phyloP scores from a whole-genome alignment of 2,888 invertebrate species.

The Drosophila emarginata region DNA sequence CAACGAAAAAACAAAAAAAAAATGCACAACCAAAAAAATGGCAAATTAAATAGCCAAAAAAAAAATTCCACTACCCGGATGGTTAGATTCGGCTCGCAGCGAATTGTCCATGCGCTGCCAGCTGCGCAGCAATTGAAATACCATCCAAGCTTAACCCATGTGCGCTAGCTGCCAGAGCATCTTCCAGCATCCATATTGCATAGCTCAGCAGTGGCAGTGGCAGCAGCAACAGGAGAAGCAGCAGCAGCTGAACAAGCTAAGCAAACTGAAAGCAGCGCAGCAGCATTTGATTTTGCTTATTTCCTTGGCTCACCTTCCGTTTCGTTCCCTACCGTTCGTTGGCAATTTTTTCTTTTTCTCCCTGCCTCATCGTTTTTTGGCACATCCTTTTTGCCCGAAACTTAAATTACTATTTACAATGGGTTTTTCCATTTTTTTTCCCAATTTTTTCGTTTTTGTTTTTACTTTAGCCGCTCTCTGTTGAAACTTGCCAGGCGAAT shows the following conservation, averaged over 20 bases:
- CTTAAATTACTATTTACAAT: constrained; percentile 77
- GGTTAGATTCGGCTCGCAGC: constrained; percentile 10
- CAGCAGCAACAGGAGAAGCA: constrained; percentile 18
- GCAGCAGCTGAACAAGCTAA: constrained; percentile 13
- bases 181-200: constrained; percentile 1
- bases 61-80: constrained; percentile 46
- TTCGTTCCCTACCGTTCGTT: not conserved
- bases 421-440: constrained; percentile 50
- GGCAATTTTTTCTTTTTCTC: constrained; percentile 39
- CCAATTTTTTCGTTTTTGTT: constrained; percentile 24
- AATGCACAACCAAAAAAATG: constrained; percentile 71
- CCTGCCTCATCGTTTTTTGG: constrained; percentile 41
- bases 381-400: constrained; percentile 65
- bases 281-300: constrained; percentile 72
- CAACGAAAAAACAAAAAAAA: constrained; percentile 58
- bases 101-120: constrained; percentile 11
- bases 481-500: constrained; percentile 48
- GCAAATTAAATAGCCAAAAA: constrained; percentile 77
- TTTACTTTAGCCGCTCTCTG: constrained; percentile 15
- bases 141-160: constrained; percentile 51
- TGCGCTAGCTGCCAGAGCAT: constrained; percentile 10
- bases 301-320: constrained; percentile 71
- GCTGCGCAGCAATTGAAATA: constrained; percentile 62
- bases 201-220: constrained; percentile 15
- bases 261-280: constrained; percentile 53